Conservation (phyloP, 2,888 invertebrate genomes). For the Polymixis lichenea region DNA sequence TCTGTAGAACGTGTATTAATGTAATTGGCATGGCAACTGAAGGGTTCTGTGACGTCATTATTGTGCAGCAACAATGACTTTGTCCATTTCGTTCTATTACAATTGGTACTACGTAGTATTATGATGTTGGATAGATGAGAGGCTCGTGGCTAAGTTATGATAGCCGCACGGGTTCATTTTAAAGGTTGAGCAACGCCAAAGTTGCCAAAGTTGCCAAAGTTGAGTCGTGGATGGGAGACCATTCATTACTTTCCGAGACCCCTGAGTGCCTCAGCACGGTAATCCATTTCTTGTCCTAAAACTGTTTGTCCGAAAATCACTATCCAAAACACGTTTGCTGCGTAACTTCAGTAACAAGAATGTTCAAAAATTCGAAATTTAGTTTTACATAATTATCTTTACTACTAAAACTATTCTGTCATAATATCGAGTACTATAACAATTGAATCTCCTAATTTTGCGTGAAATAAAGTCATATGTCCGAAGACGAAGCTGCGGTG, state of each 20-base stretch:
- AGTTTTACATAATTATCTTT: too few species aligned
- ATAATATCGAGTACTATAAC: too few species aligned
- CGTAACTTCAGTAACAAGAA: too few species aligned
- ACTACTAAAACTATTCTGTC: too few species aligned
- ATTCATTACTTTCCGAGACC: not conserved
- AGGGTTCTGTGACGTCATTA: slow-evolving; percentile 19
- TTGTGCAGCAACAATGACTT: not conserved
- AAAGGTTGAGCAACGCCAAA: not conserved
- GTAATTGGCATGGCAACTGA: slow-evolving; percentile 40
- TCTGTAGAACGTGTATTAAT: slow-evolving; percentile 1
- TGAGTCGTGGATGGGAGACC: not conserved
- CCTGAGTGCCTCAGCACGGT: not conserved
- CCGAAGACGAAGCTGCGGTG: too few species aligned
- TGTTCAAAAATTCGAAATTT: too few species aligned
- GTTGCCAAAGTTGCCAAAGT: not conserved
- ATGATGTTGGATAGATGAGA: not conserved
- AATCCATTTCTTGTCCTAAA: too few species aligned
- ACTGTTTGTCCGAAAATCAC: too few species aligned
- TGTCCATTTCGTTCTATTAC: not conserved
- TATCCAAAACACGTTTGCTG: too few species aligned
- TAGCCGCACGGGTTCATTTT: not conserved
- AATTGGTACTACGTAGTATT: too few species aligned
- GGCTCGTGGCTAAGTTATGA: not conserved
- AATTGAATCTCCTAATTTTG: too few species aligned
- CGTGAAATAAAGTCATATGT: too few species aligned